Evolutionary conservation across 2,113 vertebrate genomes (phyloP).

Genomic region (Gnathonemus echidnorhynchus): DNA sequence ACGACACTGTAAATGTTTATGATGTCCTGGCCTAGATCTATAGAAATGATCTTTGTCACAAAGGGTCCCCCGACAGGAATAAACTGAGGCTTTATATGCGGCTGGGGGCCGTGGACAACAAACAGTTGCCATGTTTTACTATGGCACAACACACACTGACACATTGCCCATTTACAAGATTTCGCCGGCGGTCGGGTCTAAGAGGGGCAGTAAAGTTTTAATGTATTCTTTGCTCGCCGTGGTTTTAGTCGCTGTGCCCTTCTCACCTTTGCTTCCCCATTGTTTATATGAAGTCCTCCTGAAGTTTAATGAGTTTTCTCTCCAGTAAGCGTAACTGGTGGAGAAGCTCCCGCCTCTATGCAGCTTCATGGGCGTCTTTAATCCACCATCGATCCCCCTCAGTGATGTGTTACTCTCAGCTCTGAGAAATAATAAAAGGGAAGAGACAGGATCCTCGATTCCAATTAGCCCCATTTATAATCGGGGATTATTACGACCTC

Average conservation of each 20-base stretch:
- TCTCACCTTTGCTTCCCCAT: conserved; percentile 53
- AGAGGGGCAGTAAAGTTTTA: conserved; percentile 50
- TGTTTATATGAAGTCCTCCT: conserved; percentile 26
- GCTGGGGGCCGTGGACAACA: conserved; percentile 40
- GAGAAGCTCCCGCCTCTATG: conserved; percentile 61
- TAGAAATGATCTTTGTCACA: conserved; percentile 67
- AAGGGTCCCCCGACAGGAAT: conserved; percentile 64
- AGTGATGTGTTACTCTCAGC: conserved; percentile 65
- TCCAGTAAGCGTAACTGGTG: conserved; percentile 36
- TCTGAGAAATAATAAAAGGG: conserved; percentile 60
- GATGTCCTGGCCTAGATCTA: conserved; percentile 58
- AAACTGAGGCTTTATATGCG: conserved; percentile 59
- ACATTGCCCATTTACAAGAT: conserved; percentile 58
- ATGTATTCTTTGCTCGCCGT: conserved; percentile 23
- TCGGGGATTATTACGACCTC: conserved; percentile 57
- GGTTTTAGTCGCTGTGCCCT: conserved; percentile 37
- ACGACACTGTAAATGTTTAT: conserved; percentile 69
- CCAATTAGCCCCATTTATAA: conserved; percentile 62
- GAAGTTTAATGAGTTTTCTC: conserved; percentile 56
- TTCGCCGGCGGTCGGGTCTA: conserved; percentile 51
- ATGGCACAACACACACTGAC: conserved; percentile 40
- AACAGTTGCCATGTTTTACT: conserved; percentile 58
- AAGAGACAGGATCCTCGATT: conserved; percentile 49
- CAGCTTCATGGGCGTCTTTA: conserved; percentile 63
- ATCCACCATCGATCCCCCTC: conserved; percentile 66